Conservation (phyloP, 2,797 vertebrate species). For the Nannoperca australis region DNA sequence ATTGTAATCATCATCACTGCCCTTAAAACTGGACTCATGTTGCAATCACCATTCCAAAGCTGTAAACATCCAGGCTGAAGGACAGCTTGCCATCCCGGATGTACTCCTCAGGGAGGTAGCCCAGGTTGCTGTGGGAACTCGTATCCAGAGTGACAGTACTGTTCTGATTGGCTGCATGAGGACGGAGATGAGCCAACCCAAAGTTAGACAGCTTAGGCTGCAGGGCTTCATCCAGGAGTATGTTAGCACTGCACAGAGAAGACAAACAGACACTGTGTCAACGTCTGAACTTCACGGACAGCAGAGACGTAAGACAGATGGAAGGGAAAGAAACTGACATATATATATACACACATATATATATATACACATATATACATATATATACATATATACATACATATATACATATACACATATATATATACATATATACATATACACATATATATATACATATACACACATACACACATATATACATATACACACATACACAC, state of each 20-base stretch:
- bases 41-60: constrained; percentile 78
- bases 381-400: no score
- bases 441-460: no score
- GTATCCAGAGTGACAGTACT: constrained; percentile 71
- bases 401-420: no score
- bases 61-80: constrained; percentile 83
- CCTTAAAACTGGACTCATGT: background rate
- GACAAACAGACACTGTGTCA: background rate
- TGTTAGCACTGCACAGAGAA: constrained; percentile 74
- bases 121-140: constrained; percentile 65
- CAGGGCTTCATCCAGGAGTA: constrained; percentile 79
- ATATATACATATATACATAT: no score
- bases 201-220: constrained; percentile 82
- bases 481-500: no score
- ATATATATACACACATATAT: no score
- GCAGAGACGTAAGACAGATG: background rate
- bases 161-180: constrained; percentile 66
- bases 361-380: no score
- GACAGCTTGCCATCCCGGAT: constrained; percentile 81
- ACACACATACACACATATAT: no score
- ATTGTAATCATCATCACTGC: no score
- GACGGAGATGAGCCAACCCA: constrained; percentile 78
- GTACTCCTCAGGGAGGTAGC: constrained; percentile 84
- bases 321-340: background rate
- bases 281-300: background rate